A percentile compares a stretch with the other conserved stretches of the same genome.
Conservation (phyloP, 2,888 invertebrate species). For the Tipula confusa region DNA sequence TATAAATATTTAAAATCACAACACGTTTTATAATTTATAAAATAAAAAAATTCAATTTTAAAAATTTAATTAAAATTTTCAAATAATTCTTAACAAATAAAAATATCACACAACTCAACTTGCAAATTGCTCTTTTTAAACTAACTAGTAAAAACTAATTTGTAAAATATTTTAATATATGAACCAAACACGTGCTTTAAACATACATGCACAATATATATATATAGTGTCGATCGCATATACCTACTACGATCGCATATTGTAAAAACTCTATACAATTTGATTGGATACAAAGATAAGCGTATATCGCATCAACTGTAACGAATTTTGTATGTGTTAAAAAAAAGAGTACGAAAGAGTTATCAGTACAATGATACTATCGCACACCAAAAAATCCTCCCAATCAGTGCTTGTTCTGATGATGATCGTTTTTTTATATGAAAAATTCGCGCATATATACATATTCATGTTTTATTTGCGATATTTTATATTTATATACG, state of each 20-base stretch:
- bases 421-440: background rate
- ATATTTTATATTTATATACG: background rate
- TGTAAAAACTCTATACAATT: background rate
- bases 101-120: slow-evolving; percentile 8
- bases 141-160: background rate
- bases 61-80: background rate
- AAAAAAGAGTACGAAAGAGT: background rate
- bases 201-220: background rate
- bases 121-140: background rate
- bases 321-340: background rate
- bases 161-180: background rate
- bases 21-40: background rate
- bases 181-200: background rate
- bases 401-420: background rate
- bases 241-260: background rate
- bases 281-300: background rate
- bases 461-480: background rate
- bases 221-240: background rate
- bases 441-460: background rate
- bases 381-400: background rate
- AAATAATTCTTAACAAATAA: background rate
- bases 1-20: slow-evolving; percentile 15
- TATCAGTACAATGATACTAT: background rate
- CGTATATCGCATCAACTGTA: background rate
- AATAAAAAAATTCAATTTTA: background rate